Base-by-base conservation (phyloP, 2,888 invertebrate species). In the Melikaiella ostensackeni region DNA sequence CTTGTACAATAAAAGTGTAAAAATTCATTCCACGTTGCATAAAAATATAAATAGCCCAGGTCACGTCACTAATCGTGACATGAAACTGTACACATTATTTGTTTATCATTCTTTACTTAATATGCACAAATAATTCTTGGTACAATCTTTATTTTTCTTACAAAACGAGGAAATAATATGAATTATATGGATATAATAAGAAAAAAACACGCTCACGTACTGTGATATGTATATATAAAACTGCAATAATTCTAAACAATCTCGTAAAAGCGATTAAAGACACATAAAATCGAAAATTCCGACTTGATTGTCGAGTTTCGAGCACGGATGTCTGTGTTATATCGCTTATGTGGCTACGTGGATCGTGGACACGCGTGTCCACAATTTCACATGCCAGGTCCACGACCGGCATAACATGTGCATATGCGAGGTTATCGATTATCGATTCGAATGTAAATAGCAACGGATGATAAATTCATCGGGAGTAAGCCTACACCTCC, bases 391-490 rank as follows among this genome's bases (percentile, higher is more conserved):
- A 64, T 64, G 38, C n/a, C 64, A 19, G n/a, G 46, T 46, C 66
- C 66, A 66, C 66, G 46, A 46, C 46, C 66, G 46, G 27, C 66
- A 66, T 42, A 24, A 42, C 27, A 66, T 66, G 42, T 64, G 42
- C 64, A 42, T 64, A 42, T 42, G 42, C 46, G 66, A 66, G 46
- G 46, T 66, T 66, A 66, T 66, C 66, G 66, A 66, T 66, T 66
- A 42, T 66, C 66, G 66, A 66, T 66, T 66, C 66, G 27, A 66
- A 66, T 66, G 66, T 66, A 66, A 66, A 66, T 66, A 66, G 66
- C 66, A 66, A 46, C 46, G 66, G 66, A 66, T 66, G 66, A 66
- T 66, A 66, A 66, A 46, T 66, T 66, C 42, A 66, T 66, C 46
- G 66, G 42, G 42, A 66, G 27, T 38, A 38, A n/a, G 63, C 13